A percentile compares a stretch with the other conserved stretches of the same genome.
phyloP scores from a whole-genome alignment of 2,797 vertebrate species.

The Syngnathus rostellatus region DNA sequence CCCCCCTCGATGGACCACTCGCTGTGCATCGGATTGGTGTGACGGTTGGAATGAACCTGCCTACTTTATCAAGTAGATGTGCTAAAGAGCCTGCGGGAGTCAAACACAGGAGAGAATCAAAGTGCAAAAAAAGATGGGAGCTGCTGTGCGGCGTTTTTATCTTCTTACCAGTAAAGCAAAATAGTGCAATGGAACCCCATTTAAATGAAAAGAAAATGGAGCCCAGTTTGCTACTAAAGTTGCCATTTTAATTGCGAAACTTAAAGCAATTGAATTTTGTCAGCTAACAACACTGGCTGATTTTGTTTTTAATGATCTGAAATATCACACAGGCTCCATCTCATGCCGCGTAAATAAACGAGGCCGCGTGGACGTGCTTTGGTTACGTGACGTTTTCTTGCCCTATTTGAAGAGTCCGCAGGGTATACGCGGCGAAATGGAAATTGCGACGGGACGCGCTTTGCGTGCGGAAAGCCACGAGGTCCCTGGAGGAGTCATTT shows the following conservation, averaged over 20 bases:
- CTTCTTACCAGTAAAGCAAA: too few species aligned
- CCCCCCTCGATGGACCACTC: constrained; percentile 38
- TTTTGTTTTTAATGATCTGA: neutral
- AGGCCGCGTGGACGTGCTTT: constrained; percentile 18
- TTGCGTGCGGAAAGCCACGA: constrained; percentile 31
- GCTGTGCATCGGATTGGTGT: constrained; percentile 62
- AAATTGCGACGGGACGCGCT: constrained; percentile 67
- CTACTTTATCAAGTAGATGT: constrained; percentile 38
- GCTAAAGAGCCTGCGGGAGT: constrained; percentile 32
- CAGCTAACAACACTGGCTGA: neutral
- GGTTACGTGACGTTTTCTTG: constrained; percentile 37
- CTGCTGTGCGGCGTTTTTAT: neutral
- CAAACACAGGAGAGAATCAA: constrained; percentile 48
- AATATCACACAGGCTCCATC: neutral
- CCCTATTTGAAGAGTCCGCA: constrained; percentile 50
- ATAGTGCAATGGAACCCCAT: too few species aligned
- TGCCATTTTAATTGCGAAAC: neutral
- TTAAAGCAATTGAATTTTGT: neutral
- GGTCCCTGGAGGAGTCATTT: constrained; percentile 54
- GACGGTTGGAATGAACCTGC: constrained; percentile 57
- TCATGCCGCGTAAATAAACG: neutral
- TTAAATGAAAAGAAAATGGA: too few species aligned
- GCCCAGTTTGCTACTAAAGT: too few species aligned
- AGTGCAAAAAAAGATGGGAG: constrained; percentile 29
- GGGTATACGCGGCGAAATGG: constrained; percentile 59